Percentiles rank a stretch among this genome's conserved stretches.
Conservation (phyloP, 2,797 vertebrate species). For the Cygnus olor region DNA sequence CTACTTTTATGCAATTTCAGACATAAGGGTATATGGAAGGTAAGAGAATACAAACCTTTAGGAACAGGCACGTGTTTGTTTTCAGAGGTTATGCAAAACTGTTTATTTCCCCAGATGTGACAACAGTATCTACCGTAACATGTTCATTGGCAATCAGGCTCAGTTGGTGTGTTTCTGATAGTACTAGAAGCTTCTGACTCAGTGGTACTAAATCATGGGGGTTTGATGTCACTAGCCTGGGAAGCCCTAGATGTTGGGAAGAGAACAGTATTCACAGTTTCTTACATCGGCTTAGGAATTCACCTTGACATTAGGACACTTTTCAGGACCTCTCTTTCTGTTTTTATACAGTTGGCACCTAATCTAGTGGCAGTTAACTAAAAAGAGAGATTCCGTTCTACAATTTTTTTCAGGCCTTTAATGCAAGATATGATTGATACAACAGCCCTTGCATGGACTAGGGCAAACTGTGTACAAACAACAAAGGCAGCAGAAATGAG, state of each 20-base stretch:
- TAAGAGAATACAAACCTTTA: conserved; percentile 77
- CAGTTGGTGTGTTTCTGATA: not conserved
- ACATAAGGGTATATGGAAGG: conserved; percentile 98
- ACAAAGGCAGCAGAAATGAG: not conserved
- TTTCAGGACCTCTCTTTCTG: not conserved
- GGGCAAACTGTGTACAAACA: not conserved
- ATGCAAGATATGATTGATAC: not conserved
- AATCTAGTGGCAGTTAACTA: not conserved
- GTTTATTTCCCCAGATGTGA: not conserved
- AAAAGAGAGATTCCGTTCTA: not conserved
- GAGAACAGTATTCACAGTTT: not conserved
- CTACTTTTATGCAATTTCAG: conserved; percentile 99
- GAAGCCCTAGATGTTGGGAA: not conserved
- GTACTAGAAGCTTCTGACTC: not conserved
- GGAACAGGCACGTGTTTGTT: not conserved
- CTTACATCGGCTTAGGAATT: not conserved
- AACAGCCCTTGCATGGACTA: not conserved
- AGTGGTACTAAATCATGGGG: not conserved
- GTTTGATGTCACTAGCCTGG: not conserved
- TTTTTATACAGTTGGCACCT: not conserved
- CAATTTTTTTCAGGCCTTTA: not conserved
- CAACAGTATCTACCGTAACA: not conserved
- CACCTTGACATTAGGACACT: not conserved
- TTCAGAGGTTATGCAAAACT: not conserved
- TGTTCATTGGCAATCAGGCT: not conserved